A percentile compares a stretch with the other conserved stretches of the same genome.
These are phyloP conservation scores for Megaleporinus macrocephalus DNA, from an alignment of 2,113 vertebrate species.

Conservation along the genomic window DNA sequence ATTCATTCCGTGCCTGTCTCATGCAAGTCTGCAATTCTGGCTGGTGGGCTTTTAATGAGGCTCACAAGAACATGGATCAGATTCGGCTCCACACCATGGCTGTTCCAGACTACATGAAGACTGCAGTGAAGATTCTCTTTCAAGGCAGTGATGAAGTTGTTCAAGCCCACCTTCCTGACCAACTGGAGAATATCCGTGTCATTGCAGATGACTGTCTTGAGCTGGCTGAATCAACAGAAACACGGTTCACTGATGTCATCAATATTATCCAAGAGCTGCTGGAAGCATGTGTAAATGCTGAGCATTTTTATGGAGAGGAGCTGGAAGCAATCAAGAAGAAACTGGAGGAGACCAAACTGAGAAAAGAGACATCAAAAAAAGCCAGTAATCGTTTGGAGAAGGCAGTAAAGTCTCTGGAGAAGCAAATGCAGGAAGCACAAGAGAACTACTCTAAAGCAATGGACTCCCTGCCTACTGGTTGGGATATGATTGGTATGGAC, in stretches of 20 bases:
- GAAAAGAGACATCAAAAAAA: slow-evolving; percentile 4
- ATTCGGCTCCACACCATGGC: no score
- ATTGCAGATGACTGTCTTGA: slow-evolving; percentile 52
- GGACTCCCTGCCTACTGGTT: slow-evolving; percentile 43
- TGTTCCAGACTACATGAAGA: no score
- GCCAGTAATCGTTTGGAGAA: slow-evolving; percentile 4
- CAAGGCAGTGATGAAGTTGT: slow-evolving; percentile 39
- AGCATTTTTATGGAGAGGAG: slow-evolving; percentile 36
- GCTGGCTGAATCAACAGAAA: slow-evolving; percentile 34
- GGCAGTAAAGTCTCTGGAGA: neutral
- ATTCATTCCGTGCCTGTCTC: no score
- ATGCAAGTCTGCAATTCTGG: no score
- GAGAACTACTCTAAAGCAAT: slow-evolving; percentile 23
- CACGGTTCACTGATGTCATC: slow-evolving; percentile 24
- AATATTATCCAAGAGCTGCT: slow-evolving; percentile 49
- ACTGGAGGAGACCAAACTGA: slow-evolving; percentile 29
- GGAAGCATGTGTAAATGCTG: slow-evolving; percentile 36
- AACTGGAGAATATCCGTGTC: no score
- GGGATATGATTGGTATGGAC: slow-evolving; percentile 2
- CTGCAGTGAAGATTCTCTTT: no score
- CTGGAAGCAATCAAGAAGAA: neutral
- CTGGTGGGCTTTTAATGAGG: no score
- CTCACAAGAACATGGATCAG: no score
- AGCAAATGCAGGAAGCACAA: slow-evolving; percentile 4
- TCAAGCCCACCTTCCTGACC: slow-evolving; percentile 53